These are phyloP conservation scores for Oedothorax gibbosus DNA, from an alignment of 1,140 invertebrate genomes.

Conservation along the genomic window DNA sequence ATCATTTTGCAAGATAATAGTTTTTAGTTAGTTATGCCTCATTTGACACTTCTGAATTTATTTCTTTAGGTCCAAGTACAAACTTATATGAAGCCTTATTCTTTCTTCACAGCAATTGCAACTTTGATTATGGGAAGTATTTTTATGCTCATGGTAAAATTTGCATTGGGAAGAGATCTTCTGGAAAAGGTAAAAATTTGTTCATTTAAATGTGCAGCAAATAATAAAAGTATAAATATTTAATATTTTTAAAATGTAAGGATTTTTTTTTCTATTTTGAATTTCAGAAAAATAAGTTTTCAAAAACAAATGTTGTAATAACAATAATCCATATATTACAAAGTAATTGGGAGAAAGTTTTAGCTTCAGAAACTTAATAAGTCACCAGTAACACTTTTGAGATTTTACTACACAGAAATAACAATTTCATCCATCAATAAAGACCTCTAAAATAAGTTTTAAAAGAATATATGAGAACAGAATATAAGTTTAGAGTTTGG, in stretches of 20 bases:
- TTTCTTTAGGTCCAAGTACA: conserved; percentile 66
- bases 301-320: not conserved
- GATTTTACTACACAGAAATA: no score
- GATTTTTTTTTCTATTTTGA: no score
- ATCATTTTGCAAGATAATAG: no score
- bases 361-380: no score
- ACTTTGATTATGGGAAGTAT: conserved; percentile 73
- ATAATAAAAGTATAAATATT: no score
- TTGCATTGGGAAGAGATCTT: conserved; percentile 74
- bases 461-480: no score
- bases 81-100: conserved; percentile 67
- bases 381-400: no score
- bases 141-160: conserved; percentile 77
- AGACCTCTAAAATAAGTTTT: no score
- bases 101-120: conserved; percentile 68
- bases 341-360: not conserved
- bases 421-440: no score
- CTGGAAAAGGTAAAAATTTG: conserved; percentile 73
- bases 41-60: not conserved
- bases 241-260: no score
- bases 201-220: not conserved
- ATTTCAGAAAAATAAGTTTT: not conserved
- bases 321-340: not conserved
- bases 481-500: no score
- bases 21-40: not conserved